Evolutionary conservation across 2,888 invertebrate species (phyloP).

Genomic region (Chrysopilus asiliformis): DNA sequence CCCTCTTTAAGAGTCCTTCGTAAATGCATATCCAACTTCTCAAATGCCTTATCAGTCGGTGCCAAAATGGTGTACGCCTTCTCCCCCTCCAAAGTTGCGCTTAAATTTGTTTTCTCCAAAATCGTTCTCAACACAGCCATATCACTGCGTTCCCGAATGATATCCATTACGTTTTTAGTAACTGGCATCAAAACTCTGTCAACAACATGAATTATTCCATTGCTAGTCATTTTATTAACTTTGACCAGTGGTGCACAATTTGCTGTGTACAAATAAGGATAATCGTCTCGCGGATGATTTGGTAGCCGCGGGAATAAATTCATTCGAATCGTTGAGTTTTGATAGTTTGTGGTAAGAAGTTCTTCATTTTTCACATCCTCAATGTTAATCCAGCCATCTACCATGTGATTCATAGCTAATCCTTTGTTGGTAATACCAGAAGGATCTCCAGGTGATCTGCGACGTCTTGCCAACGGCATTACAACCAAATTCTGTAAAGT

Average conservation of each 20-base stretch:
- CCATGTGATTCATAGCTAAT: constrained; percentile 44
- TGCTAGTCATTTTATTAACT: constrained; percentile 47
- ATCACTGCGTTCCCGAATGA: constrained; percentile 43
- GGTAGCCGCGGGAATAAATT: constrained; percentile 21
- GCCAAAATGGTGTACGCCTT: constrained; percentile 50
- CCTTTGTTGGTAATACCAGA: constrained; percentile 36
- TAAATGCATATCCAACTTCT: constrained; percentile 40
- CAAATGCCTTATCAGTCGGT: constrained; percentile 52
- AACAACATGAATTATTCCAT: constrained; percentile 52
- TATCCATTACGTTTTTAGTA: constrained; percentile 41
- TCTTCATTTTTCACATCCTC: constrained; percentile 46
- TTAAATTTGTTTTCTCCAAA: constrained; percentile 44
- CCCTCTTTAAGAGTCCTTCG: constrained; percentile 42
- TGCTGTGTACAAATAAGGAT: constrained; percentile 39
- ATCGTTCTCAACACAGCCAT: constrained; percentile 43
- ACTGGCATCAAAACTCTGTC: constrained; percentile 46
- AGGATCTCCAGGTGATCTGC: constrained; percentile 15
- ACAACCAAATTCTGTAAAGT: constrained; percentile 38
- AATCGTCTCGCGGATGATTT: constrained; percentile 25
- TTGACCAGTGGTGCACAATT: constrained; percentile 52
- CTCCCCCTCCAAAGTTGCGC: constrained; percentile 39
- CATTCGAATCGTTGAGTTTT: constrained; percentile 31
- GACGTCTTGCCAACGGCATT: constrained; percentile 19
- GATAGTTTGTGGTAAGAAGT: constrained; percentile 29
- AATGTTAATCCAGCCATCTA: constrained; percentile 42